Evolutionary conservation across 2,888 invertebrate species (phyloP).

Genomic region (Atrina japonica): DNA sequence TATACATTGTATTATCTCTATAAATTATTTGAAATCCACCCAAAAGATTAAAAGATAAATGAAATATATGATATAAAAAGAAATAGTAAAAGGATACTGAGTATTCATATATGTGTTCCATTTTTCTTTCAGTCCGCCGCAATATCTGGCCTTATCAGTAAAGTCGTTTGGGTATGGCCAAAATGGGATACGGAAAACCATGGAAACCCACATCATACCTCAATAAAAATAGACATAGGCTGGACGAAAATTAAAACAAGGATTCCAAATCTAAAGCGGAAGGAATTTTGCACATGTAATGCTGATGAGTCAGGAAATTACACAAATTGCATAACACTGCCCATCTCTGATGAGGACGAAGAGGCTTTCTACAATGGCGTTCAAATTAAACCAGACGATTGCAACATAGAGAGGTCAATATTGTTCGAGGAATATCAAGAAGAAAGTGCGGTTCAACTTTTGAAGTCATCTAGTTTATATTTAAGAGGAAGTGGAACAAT

Average conservation of each 20-base stretch:
- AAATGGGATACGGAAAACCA: constrained; percentile 64
- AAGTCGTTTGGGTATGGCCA: constrained; percentile 74
- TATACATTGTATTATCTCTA: too few relatives aligned
- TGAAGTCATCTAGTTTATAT: constrained; percentile 46
- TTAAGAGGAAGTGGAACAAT: constrained; percentile 50
- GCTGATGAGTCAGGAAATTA: too few relatives aligned
- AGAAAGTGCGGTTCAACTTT: constrained; percentile 47
- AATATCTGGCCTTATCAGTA: constrained; percentile 63
- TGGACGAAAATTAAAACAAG: constrained; percentile 2
- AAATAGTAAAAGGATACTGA: too few relatives aligned
- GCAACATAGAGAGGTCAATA: constrained; percentile 50
- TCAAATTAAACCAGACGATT: constrained; percentile 42
- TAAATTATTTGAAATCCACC: too few relatives aligned
- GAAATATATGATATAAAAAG: too few relatives aligned
- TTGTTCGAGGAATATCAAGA: constrained; percentile 61
- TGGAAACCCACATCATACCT: constrained; percentile 36
- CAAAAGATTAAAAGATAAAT: too few relatives aligned
- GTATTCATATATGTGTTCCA: too few relatives aligned
- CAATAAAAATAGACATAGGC: constrained; percentile 40
- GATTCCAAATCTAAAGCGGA: constrained; percentile 17
- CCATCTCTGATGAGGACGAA: constrained; percentile 4
- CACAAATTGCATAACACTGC: too few relatives aligned
- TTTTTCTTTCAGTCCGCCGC: constrained; percentile 62
- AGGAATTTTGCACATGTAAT: constrained; percentile 57
- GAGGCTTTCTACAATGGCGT: constrained; percentile 40